phyloP scores from a whole-genome alignment of 2,797 vertebrate genomes.

The Enteromius paludinosus region DNA sequence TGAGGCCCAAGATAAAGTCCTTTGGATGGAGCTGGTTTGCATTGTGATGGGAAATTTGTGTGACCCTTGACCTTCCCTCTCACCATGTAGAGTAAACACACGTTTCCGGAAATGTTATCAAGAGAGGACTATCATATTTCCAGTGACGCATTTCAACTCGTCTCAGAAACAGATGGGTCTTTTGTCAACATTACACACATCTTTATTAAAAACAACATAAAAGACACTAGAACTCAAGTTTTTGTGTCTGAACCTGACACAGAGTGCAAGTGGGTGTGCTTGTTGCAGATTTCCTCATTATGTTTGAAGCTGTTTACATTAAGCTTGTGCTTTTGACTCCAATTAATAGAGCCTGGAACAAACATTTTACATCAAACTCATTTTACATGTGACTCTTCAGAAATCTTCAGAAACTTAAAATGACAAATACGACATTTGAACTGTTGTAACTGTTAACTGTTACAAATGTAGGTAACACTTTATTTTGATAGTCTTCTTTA shows the following conservation, averaged over 20 bases:
- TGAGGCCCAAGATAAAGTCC: neutral
- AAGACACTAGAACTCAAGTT: neutral
- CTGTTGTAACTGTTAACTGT: no score
- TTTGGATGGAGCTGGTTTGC: slow-evolving; percentile 37
- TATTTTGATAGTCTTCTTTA: neutral
- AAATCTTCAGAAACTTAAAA: neutral
- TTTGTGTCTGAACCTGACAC: neutral
- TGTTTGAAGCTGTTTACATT: neutral
- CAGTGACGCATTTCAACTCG: slow-evolving; percentile 1
- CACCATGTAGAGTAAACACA: slow-evolving; percentile 76
- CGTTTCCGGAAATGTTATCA: slow-evolving; percentile 75
- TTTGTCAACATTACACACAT: neutral
- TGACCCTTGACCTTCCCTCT: slow-evolving; percentile 75
- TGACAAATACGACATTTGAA: neutral
- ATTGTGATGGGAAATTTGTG: slow-evolving; percentile 79
- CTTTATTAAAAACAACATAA: neutral
- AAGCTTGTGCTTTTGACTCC: neutral
- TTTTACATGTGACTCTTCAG: neutral
- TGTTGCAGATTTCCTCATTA: neutral
- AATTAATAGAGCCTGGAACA: neutral
- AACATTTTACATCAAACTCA: neutral
- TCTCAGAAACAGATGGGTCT: neutral
- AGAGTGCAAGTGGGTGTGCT: neutral
- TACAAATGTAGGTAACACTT: neutral
- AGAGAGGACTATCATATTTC: slow-evolving; percentile 25